Conservation (phyloP, 2,113 vertebrate species). For the Nesoenas mayeri region DNA sequence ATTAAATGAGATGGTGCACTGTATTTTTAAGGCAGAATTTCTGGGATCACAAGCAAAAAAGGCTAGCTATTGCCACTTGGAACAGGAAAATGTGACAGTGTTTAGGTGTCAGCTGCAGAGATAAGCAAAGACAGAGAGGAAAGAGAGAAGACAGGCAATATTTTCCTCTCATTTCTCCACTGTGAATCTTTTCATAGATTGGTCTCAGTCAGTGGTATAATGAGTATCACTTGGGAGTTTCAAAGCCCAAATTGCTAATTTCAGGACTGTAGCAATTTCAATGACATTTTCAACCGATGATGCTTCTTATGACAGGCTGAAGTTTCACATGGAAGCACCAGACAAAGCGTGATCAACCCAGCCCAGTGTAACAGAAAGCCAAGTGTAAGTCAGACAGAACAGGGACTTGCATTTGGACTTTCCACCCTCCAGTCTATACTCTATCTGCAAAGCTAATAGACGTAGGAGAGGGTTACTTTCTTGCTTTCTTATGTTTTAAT, state of each 20-base stretch:
- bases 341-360: neutral
- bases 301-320: neutral
- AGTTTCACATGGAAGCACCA: neutral
- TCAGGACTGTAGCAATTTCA: neutral
- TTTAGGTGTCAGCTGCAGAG: neutral
- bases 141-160: no score
- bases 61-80: neutral
- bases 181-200: neutral
- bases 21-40: neutral
- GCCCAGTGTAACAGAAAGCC: neutral
- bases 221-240: neutral
- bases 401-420: neutral
- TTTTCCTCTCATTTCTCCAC: neutral
- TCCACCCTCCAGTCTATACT: neutral
- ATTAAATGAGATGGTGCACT: neutral
- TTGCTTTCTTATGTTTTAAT: neutral
- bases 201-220: neutral
- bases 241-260: neutral
- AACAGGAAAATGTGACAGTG: neutral
- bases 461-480: neutral
- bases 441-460: neutral
- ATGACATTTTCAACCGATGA: rapidly evolving
- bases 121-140: neutral
- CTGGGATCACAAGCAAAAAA: neutral
- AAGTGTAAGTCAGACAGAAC: neutral